Base-by-base conservation (phyloP, 1,140 invertebrate genomes). In the Lasioglossum albipes region DNA sequence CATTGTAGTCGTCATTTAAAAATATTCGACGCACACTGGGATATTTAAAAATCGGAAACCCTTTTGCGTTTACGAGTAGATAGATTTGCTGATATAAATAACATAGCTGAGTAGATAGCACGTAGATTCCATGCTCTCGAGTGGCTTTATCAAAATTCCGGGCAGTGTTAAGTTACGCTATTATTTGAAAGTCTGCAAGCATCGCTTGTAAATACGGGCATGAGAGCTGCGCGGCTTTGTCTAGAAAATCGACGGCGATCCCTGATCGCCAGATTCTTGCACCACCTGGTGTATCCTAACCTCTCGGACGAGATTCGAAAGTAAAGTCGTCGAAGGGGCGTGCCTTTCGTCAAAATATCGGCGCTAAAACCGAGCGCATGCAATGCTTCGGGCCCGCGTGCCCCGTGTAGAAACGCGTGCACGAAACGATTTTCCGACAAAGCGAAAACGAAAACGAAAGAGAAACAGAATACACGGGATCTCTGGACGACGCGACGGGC, bases 301-400 rank as follows among this genome's bases (percentile, higher is more conserved):
- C 78, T 84, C 84, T 62, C 75, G 69, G 64, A 84, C 83, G 74
- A 81, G 84, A 85, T 84, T 85, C 69, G 84, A 85, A 85, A 84
- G 83, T 81, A 73, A 68, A 85, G 64, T 73, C 72, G 68, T 36
- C 73, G 36, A 79, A 66, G 62, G 70, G 77, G 70, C 77, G 70
- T 67, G 71, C 77, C 71, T 67, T 79, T 76, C 49, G 31, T 77
- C 74, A 65, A 77, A 77, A 81, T 66, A 81, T 70, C 62, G 36
- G 16, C 42, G 22, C 31, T 74, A 31, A 73, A 70, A 42, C 66
- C 27, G 42, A 27, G 6, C 61, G 75, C 69, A 72, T 79, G 69
- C 20, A 52, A 71, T 16, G 10, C 16, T 71, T 62, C 18, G 1
- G 7, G 12, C 5, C 36, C 18, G 36, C 27, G 0, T n/a, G 13